Percentiles rank a stretch among this genome's conserved stretches.
Conservation (phyloP, 2,113 vertebrate genomes). For the Tachysurus vachellii region DNA sequence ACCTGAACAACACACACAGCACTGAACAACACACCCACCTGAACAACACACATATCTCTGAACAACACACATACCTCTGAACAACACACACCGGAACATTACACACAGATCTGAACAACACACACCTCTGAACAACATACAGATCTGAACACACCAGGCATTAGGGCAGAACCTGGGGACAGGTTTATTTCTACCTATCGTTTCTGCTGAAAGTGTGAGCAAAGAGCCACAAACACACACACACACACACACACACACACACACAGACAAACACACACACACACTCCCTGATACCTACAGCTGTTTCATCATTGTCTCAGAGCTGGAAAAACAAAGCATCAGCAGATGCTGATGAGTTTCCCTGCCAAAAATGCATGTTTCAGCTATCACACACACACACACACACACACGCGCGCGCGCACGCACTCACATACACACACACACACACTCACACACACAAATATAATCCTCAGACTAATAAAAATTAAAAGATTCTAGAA, state of each 20-base stretch:
- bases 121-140: too few relatives aligned
- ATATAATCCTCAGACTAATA: not conserved
- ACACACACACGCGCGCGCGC: constrained; percentile 34
- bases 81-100: too few relatives aligned
- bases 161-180: not conserved
- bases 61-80: too few relatives aligned
- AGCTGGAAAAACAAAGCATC: constrained; percentile 54
- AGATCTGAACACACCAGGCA: not conserved
- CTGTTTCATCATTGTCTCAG: constrained; percentile 54
- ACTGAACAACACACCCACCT: not conserved
- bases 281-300: constrained; percentile 42
- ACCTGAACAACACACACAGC: too few relatives aligned
- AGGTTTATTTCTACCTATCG: constrained; percentile 35
- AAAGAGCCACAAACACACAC: not conserved
- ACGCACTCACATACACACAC: constrained; percentile 21
- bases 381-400: constrained; percentile 32
- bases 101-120: too few relatives aligned
- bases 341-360: constrained; percentile 55
- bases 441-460: too few relatives aligned
- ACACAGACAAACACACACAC: constrained; percentile 7
- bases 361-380: constrained; percentile 44
- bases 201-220: constrained; percentile 4
- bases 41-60: too few relatives aligned
- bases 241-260: not conserved
- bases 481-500: not conserved